Conservation (phyloP, 2,888 invertebrate species). For the Mystacides longicornis region DNA sequence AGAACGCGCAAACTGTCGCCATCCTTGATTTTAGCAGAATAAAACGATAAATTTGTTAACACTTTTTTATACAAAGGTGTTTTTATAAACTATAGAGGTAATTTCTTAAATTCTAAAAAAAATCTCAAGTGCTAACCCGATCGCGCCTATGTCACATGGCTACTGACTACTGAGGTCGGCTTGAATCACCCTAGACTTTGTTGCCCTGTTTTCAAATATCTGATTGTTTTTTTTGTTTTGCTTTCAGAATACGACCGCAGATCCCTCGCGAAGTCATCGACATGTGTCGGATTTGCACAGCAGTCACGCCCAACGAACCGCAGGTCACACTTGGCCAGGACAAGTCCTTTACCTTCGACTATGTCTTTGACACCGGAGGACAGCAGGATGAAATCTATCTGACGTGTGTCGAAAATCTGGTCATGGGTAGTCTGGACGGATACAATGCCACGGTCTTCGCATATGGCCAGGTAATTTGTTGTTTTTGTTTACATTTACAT, state of each 20-base stretch:
- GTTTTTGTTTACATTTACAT: no score
- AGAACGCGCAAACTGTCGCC: no score
- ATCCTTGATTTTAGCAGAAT: no score
- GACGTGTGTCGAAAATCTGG: conserved; percentile 73
- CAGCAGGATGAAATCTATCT: conserved; percentile 74
- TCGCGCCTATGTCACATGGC: no score
- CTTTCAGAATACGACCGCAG: conserved; percentile 86
- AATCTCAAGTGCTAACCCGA: no score
- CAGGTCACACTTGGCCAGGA: conserved; percentile 89
- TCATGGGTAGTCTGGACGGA: conserved; percentile 89
- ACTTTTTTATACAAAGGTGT: no score
- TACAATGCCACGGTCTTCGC: conserved; percentile 98
- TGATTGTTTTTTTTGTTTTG: conserved; percentile 6
- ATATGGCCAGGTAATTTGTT: conserved; percentile 73
- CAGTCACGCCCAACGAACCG: conserved; percentile 82
- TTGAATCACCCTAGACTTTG: no score
- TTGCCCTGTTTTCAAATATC: no score
- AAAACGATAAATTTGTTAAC: no score
- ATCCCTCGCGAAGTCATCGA: conserved; percentile 88
- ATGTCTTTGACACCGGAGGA: conserved; percentile 79
- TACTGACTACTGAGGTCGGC: no score
- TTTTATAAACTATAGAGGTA: no score
- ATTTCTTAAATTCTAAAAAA: no score
- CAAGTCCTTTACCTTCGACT: conserved; percentile 94
- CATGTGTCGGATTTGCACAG: conserved; percentile 89